Percentiles rank a stretch among this genome's conserved stretches.
Evolutionary conservation across 2,888 invertebrate genomes (phyloP).

Genomic region (Odontomyia ornata): DNA sequence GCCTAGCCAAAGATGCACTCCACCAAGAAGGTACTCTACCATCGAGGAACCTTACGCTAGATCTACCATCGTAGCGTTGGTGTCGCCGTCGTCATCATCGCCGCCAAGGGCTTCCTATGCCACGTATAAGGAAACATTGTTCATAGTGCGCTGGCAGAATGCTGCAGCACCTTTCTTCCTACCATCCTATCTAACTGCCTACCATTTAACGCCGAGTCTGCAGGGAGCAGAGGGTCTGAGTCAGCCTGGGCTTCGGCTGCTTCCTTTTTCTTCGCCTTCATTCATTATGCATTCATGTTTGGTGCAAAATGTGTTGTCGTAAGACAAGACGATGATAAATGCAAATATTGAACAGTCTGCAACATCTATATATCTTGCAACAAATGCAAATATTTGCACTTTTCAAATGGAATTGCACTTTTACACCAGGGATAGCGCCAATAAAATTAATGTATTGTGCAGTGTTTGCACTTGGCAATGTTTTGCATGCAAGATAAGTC

Average conservation of each 20-base stretch:
- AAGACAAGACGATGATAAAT: conserved; percentile 44
- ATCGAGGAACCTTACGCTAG: not conserved
- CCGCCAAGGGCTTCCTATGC: not conserved
- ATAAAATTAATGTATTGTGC: conserved; percentile 31
- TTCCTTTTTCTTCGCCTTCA: not conserved
- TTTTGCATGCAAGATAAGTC: not conserved
- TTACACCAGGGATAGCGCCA: conserved; percentile 12
- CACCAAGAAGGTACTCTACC: conserved; percentile 4
- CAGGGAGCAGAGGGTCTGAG: not conserved
- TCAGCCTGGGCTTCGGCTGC: not conserved
- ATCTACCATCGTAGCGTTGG: not conserved
- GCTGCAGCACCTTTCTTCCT: no score
- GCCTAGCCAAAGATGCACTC: not conserved
- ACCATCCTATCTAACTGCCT: no score
- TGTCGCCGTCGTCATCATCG: not conserved
- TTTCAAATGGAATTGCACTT: conserved; percentile 33
- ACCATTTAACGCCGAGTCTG: not conserved
- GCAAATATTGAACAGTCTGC: conserved; percentile 38
- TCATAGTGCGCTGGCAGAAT: not conserved
- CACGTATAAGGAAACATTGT: conserved; percentile 10
- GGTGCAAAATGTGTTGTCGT: conserved; percentile 44
- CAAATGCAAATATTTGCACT: conserved; percentile 47
- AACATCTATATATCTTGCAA: conserved; percentile 42
- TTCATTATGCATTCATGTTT: conserved; percentile 35
- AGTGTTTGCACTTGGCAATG: not conserved